Conservation (phyloP, 2,113 vertebrate genomes). For the Varanus komodoensis region DNA sequence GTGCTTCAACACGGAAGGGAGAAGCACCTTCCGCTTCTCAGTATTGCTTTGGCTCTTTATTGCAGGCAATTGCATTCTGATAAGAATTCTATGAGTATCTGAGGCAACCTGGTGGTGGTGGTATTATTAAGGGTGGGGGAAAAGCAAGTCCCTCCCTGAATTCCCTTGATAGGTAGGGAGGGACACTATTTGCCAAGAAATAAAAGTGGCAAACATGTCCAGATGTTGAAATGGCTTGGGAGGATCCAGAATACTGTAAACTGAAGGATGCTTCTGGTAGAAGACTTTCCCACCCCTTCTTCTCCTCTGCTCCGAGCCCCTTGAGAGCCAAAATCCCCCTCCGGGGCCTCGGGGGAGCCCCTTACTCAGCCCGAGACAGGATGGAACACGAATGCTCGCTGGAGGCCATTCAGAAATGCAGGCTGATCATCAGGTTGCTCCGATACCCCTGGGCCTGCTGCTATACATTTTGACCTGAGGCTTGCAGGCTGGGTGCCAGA, state of each 20-base stretch:
- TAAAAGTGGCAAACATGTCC: too few relatives aligned
- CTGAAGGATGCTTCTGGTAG: not conserved
- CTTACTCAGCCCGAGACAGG: not conserved
- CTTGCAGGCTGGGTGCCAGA: too few relatives aligned
- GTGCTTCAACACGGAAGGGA: not conserved
- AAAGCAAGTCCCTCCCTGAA: not conserved
- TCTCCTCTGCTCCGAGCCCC: not conserved
- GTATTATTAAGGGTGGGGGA: not conserved
- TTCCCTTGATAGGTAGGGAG: not conserved
- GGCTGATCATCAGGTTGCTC: too few relatives aligned
- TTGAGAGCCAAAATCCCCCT: not conserved
- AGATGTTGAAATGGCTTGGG: not conserved
- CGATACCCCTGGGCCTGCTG: too few relatives aligned
- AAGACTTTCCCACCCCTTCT: too few relatives aligned
- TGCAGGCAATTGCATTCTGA: not conserved
- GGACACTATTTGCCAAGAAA: not conserved
- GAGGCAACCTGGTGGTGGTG: not conserved
- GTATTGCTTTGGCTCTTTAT: not conserved
- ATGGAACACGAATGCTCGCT: not conserved
- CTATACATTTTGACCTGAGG: not conserved
- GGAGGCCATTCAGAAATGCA: not conserved
- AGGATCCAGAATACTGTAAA: not conserved
- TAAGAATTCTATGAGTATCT: not conserved
- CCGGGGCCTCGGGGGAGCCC: not conserved
- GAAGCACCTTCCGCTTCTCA: not conserved